A percentile compares a stretch with the other conserved stretches of the same genome.
These are phyloP conservation scores for Esox lucius DNA, from an alignment of 2,797 vertebrate species.

Conservation along the genomic window DNA sequence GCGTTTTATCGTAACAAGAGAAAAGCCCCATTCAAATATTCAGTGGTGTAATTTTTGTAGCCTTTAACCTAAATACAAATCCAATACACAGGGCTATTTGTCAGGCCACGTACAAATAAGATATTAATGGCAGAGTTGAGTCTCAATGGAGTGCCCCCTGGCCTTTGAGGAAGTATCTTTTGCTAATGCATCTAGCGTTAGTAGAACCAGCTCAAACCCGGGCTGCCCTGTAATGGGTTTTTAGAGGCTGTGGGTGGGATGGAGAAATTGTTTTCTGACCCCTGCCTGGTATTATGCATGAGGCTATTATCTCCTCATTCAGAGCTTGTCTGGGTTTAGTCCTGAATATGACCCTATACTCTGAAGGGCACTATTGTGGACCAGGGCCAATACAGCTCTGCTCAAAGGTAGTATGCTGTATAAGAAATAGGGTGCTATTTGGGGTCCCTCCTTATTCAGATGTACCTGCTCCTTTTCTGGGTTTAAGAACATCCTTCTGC, in stretches of 20 bases:
- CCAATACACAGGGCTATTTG: background rate
- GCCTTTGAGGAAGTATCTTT: slow-evolving; percentile 42
- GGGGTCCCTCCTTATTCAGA: background rate
- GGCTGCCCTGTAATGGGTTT: background rate
- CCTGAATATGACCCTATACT: background rate
- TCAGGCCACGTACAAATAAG: slow-evolving; percentile 6
- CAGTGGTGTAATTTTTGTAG: slow-evolving; percentile 18
- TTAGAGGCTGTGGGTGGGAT: background rate
- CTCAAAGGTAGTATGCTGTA: background rate
- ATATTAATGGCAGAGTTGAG: slow-evolving; percentile 31
- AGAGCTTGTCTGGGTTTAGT: background rate
- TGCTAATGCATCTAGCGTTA: slow-evolving; percentile 52
- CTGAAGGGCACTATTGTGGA: background rate
- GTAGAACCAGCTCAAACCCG: slow-evolving; percentile 27
- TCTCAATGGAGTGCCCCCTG: slow-evolving; percentile 20
- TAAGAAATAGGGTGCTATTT: background rate
- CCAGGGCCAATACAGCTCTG: background rate
- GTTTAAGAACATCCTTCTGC: background rate
- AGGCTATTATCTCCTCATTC: background rate
- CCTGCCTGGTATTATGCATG: background rate
- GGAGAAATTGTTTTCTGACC: slow-evolving; percentile 1
- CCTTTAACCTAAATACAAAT: slow-evolving; percentile 5
- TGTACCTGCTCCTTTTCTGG: background rate
- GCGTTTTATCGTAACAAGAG: slow-evolving; percentile 22
- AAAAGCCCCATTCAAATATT: slow-evolving; percentile 29